Evolutionary conservation across 1,140 invertebrate species (phyloP).

Genomic region (Neodiprion virginianus): DNA sequence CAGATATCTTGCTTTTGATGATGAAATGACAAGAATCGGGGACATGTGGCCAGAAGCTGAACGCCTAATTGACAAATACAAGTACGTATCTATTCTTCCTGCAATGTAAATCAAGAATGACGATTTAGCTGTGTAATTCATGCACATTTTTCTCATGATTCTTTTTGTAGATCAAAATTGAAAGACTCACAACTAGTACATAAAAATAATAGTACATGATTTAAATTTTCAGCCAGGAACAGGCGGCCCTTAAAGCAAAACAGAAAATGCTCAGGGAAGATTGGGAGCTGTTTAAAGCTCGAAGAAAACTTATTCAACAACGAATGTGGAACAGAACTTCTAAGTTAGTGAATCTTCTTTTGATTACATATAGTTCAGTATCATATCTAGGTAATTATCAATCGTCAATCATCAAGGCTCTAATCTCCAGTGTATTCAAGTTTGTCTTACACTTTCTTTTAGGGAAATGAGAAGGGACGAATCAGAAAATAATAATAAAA

Average conservation of each 20-base stretch:
- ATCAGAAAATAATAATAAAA: neutral
- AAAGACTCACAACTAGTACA: neutral
- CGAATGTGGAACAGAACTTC: slow-evolving; percentile 48
- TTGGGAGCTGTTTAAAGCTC: slow-evolving; percentile 65
- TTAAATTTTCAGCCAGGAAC: slow-evolving; percentile 48
- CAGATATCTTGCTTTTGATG: slow-evolving; percentile 68
- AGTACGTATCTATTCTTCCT: slow-evolving; percentile 47
- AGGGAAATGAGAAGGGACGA: neutral
- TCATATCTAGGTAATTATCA: slow-evolving; percentile 8
- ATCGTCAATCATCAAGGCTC: neutral
- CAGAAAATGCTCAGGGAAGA: slow-evolving; percentile 65
- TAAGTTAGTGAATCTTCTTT: slow-evolving; percentile 4
- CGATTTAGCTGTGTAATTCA: neutral
- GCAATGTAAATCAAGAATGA: neutral
- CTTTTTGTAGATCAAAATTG: neutral
- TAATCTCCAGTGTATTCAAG: neutral
- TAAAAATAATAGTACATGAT: neutral
- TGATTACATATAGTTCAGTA: neutral
- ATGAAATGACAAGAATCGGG: slow-evolving; percentile 69
- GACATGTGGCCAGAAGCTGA: slow-evolving; percentile 68
- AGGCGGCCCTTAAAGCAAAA: slow-evolving; percentile 61
- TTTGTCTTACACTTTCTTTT: no score
- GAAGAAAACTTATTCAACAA: slow-evolving; percentile 61
- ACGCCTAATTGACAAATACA: slow-evolving; percentile 68
- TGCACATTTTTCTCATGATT: slow-evolving; percentile 9